Evolutionary conservation across 2,797 vertebrate genomes (phyloP), one percentile per base, ranked within the genome.

Genomic region (Ciconia nigra): DNA sequence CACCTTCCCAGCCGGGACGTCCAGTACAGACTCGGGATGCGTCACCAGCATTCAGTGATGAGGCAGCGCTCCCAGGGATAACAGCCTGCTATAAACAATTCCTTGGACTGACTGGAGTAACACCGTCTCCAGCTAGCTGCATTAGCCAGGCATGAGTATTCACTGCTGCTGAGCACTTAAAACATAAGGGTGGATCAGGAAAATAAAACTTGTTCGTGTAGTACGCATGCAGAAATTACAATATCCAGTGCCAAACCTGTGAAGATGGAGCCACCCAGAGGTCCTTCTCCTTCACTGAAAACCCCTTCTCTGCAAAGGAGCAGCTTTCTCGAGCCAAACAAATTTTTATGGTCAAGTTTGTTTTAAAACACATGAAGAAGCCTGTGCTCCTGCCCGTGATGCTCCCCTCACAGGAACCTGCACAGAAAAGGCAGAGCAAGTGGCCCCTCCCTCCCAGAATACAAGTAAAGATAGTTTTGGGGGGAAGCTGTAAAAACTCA

Each of bases 181-280:
- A 41, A 17, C 41, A 1, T 4, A 15, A 13, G 16, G n/a, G 47
- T 3, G 15, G n/a, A 28, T 2, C 15, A 28, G 82, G 73, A 44
- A 29, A 69, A 35, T 35, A 3, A 8, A 44, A 44, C 47, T 5
- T 22, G 16, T 3, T 67, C 21, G 4, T 7, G 51, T 2, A 39
- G 58, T 10, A 20, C 0, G 1, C 35, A 7, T 0, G 12, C 31
- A 90, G n/a, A 31, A 84, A 76, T 37, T 1, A 42, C 51, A 51
- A 5, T 3, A 29, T 21, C 76, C 42, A 8, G 7, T 1, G 5
- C n/a, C 84, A 95, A 94, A 58, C 6, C 61, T 44, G 85, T 42
- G 94, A 63, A 51, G 87, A 80, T 70, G 61, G 91, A 94, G 95
- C 84, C 86, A 73, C 87, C 92, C 93, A 92, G 94, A 96, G 93